A percentile compares a stretch with the other conserved stretches of the same genome.
phyloP scores from a whole-genome alignment of 2,113 vertebrate species.

The Leptocoma aspasia region DNA sequence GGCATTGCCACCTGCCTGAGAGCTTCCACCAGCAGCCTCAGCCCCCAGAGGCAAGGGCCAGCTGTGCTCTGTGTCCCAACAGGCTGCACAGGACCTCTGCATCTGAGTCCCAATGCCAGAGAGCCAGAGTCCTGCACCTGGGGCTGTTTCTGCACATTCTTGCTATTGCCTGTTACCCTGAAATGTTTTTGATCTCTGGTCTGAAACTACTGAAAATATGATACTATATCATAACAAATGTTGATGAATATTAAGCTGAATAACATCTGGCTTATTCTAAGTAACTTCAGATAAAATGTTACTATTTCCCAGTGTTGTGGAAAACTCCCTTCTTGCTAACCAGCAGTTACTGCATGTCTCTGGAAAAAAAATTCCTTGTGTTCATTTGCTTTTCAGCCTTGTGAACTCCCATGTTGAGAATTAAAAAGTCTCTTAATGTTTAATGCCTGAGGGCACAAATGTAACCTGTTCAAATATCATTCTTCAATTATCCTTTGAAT shows the following conservation, averaged over 20 bases:
- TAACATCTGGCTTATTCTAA: not conserved
- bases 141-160: not conserved
- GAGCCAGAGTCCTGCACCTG: not conserved
- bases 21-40: not conserved
- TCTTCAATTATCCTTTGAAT: slow-evolving; percentile 53
- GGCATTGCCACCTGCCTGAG: not conserved
- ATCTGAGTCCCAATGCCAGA: rapidly evolving
- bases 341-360: not conserved
- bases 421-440: not conserved
- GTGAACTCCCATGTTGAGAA: not conserved
- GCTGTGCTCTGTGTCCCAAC: not conserved
- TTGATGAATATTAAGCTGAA: not conserved
- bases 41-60: too few relatives aligned
- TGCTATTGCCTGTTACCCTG: not conserved
- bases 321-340: not conserved
- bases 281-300: not conserved
- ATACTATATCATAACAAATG: not conserved
- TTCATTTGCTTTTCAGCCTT: slow-evolving; percentile 30
- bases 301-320: not conserved
- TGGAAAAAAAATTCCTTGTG: slow-evolving; percentile 10
- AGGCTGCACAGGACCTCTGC: not conserved
- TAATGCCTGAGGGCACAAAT: slow-evolving; percentile 5
- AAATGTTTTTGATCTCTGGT: not conserved
- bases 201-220: not conserved
- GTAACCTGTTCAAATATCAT: slow-evolving; percentile 46